Base-by-base conservation (phyloP, 2,888 invertebrate species). In the Lysandra coridon region DNA sequence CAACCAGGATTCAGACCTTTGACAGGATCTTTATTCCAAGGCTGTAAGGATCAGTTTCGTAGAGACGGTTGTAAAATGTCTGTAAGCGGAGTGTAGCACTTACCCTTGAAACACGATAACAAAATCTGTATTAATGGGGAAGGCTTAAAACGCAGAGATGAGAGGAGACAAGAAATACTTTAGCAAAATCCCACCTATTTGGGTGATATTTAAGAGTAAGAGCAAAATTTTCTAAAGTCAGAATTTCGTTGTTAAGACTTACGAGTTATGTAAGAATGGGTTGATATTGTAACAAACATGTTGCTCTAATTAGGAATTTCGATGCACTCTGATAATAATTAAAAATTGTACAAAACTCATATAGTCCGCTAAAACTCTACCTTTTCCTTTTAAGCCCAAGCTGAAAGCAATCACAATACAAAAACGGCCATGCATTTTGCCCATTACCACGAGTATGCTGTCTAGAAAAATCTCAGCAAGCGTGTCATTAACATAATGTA, bases 1-100 rank as follows among this genome's bases (percentile, higher is more conserved):
- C 87, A 73, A 80, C 82, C 82, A 80, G 80, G 81, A 80, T 81
- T 80, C 82, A 81, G 81, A 91, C 88, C 92, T 91, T 93, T 92
- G 91, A 57, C 57, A 57, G 57, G 17, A 57, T 17, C 57, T 17
- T 57, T 57, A 57, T 57, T 57, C 12, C 17, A 17, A 17, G 14
- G 57, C 57, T 2, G 17, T 17, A 57, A 57, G 57, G 57, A 57
- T 57, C 17, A 57, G 14, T 57, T 57, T 57, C 57, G 12, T 57
- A 17, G 17, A 57, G 17, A 4, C 17, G 4, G 0, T 57, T 57
- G 57, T 57, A 17, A 57, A 49, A 57, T 57, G 17, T 12, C 49
- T 17, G 12, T 57, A 17, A 57, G 5, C 57, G 4, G 57, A 57
- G 57, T 57, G 4, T 14, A 57, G 57, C 4, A 57, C 17, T 57